These are phyloP conservation scores for Morpho achilles DNA, from an alignment of 2,888 invertebrate genomes.

Conservation along the genomic window DNA sequence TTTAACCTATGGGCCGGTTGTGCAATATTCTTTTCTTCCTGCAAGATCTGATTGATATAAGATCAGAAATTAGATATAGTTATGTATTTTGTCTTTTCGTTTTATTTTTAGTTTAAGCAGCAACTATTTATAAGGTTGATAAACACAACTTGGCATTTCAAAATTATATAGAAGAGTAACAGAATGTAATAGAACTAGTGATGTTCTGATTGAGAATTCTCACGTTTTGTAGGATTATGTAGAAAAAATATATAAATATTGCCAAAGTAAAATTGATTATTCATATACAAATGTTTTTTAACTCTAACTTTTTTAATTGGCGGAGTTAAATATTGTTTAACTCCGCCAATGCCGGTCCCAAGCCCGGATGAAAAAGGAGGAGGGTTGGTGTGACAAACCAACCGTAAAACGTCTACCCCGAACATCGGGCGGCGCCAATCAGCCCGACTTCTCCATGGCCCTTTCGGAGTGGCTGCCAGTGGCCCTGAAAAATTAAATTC, in stretches of 20 bases:
- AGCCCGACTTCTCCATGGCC: no score
- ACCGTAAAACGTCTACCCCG: no score
- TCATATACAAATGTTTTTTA: no score
- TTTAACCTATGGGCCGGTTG: conserved; percentile 5
- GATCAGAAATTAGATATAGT: conserved; percentile 6
- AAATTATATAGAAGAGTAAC: neutral
- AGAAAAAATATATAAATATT: neutral
- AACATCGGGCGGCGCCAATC: no score
- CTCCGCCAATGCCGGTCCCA: no score
- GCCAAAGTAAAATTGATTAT: no score
- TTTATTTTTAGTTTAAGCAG: conserved; percentile 3
- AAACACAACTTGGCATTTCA: neutral
- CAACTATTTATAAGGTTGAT: neutral
- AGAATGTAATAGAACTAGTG: neutral
- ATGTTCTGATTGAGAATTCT: conserved; percentile 1
- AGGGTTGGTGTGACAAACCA: no score
- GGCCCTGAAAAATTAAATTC: no score
- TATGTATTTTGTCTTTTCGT: neutral
- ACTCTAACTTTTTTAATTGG: no score
- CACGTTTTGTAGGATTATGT: conserved; percentile 15
- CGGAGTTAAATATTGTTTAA: no score
- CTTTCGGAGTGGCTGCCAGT: no score
- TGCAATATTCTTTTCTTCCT: conserved; percentile 6
- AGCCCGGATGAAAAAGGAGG: no score
- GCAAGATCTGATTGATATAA: conserved; percentile 1